These are phyloP conservation scores for Sebastes matsubarae DNA, from an alignment of 2,797 vertebrate species.

Conservation along the genomic window DNA sequence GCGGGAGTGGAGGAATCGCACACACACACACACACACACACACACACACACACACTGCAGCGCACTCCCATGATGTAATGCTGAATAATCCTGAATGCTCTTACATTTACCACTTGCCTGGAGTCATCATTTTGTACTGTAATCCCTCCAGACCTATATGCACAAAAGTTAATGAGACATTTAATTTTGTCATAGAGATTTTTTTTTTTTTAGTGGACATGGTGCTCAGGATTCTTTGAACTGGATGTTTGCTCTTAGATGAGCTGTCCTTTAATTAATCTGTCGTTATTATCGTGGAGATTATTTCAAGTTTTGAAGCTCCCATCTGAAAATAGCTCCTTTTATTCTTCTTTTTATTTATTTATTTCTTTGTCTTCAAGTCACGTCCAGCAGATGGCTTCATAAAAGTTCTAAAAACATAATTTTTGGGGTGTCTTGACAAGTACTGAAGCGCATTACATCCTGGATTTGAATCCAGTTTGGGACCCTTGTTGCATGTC, in stretches of 20 bases:
- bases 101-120: slow-evolving; percentile 29
- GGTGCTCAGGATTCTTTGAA: background rate
- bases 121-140: slow-evolving; percentile 36
- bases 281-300: background rate
- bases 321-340: background rate
- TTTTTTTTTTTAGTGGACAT: background rate
- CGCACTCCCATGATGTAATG: slow-evolving; percentile 56
- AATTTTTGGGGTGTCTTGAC: background rate
- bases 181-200: slow-evolving; percentile 5
- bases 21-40: background rate
- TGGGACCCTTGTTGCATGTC: background rate
- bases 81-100: slow-evolving; percentile 35
- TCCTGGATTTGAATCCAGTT: slow-evolving; percentile 1
- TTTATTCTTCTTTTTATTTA: background rate
- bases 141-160: background rate
- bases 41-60: slow-evolving; percentile 14
- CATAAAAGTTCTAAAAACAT: background rate
- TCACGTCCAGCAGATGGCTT: background rate
- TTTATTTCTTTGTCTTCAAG: background rate
- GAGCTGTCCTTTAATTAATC: background rate
- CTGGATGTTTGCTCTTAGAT: background rate
- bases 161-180: slow-evolving; percentile 32
- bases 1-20: slow-evolving; percentile 20
- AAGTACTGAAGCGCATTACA: background rate
- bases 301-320: background rate